Base-by-base conservation (phyloP, 1,140 invertebrate genomes). In the Pseudomyrmex gracilis region DNA sequence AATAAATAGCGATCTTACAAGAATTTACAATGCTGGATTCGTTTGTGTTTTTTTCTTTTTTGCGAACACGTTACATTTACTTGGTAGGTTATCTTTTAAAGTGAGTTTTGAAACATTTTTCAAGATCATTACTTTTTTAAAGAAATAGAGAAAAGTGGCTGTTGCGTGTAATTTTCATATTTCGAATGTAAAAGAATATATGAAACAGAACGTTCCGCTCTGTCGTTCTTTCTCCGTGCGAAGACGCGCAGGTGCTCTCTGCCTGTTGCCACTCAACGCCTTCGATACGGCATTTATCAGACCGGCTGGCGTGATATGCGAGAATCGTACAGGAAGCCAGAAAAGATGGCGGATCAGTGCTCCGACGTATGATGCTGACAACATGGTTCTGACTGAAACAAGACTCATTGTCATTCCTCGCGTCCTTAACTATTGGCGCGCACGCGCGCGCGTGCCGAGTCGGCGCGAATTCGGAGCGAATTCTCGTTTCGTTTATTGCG, bases 251-350 rank as follows among this genome's bases (percentile, higher is more conserved):
- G 58, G 60, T 77, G 80, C 17, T 49, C 20, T 34, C 34, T 34
- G 34, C 34, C 34, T 34, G 9, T 45, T 47, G 60, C 22, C 47
- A 17, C 20, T 73, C 10, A 34, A 64, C 49, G 49, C 22, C 47
- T 84, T 68, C 63, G 82, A 83, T 63, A 82, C 58, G 57, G 47
- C 61, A 60, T 34, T 61, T 45, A 64, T n/a, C 55, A 45, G 51
- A 68, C 63, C 63, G 74, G 53, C 63, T 77, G 63, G 82, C 73
- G 64, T 84, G 82, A 84, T 84, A 67, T 60, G 73, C 82, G 74
- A 84, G 47, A 84, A 84, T 67, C 51, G n/a, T 49, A 45, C 53
- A 49, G n/a, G 73, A 67, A 67, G 53, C 53, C 47, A 51, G 43
- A 12, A 61, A 78, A 80, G 17, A 84, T 78, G 63, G 73, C 73